Base-by-base conservation (phyloP, 1,140 invertebrate species). In the Belonocnema kinseyi region DNA sequence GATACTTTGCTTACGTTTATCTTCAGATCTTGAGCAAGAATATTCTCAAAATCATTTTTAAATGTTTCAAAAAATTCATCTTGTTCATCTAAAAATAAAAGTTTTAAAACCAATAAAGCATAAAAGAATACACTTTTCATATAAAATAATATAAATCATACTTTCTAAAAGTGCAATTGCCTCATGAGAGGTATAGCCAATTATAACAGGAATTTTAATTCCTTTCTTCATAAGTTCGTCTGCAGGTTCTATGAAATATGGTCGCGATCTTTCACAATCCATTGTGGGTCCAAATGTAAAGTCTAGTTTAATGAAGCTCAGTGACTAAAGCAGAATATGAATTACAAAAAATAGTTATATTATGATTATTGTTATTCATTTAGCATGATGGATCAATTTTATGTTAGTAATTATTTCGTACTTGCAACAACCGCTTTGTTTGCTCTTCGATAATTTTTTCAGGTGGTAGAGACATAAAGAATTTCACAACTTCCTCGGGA, bases 11-110 rank as follows among this genome's bases (percentile, higher is more conserved):
- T 74, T 75, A 93, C 90, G 2, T 91, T 90, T 10, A 92, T 88
- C 21, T 93, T 93, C 54, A 95, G 91, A 84, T 95, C 93, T 78
- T 94, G 88, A 0, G 95, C 94, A 17, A 93, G 83, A 19, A 95
- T 92, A n/a, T 90, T 83, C 0, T 93, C 90, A 61, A 95, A 94
- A 12, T 93, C 88, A 10, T 89, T 12, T 85, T 86, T 17, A 87
- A 82, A 33, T 85, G 77, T 19, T 82, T 71, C 10, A 89, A 76
- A 19, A 87, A 56, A 50, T 85, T 7, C 40, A 10, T 46, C 40
- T 46, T 46, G 40, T 46, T 46, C 40, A 46, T 10, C 89, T 89
- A 21, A 72, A 72, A 72, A 21, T 50, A 52, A 56, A 75, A 26
- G 21, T 58, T 50, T n/a, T 21, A 46, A 10, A 73, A 17, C 2